Base-by-base conservation (phyloP, 2,888 invertebrate genomes). In the Magallana nippona region DNA sequence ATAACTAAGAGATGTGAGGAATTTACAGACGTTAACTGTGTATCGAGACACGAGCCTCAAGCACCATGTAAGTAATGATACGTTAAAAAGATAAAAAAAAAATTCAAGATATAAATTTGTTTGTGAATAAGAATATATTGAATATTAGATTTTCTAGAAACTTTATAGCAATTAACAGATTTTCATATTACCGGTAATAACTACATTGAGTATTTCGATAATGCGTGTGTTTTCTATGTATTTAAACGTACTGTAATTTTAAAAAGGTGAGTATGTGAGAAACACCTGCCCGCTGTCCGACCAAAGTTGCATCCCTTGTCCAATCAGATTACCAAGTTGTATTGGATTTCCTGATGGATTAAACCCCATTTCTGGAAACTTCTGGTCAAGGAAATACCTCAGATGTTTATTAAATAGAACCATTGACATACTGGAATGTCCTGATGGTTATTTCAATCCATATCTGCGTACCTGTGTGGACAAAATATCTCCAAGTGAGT, bases 41-140 rank as follows among this genome's bases (percentile, higher is more conserved):
- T 82, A 44, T 78, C 81, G 19, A 84, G 89, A 58, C 85, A 86
- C 22, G 89, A 87, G 83, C 89, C 89, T 8, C 87, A 87, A 77
- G 87, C 87, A n/a, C 89, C 89, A 27, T 89, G 89, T 89, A 85
- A 83, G 89, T 86, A 44, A 44, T 44, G 44, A 44, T 44, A 44
- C 44, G 5, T 8, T 44, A 13, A 3, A 8, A 17, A n/a, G n/a
- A 44, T 2, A 13, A 71, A 71, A 22, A 1, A n/a, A 5, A 11
- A n/a, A 19, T n/a, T 15, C 13, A n/a, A 11, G 15, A 32, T 15
- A 78, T 15, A 15, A 17, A 15, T 17, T 32, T 1, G 44, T 78
- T 22, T 27, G 3, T 62, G 3, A n/a, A 11, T 79, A 62, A 17
- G 32, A 82, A 84, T 2, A 71, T 5, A 44, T 44, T 44, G 44